Evolutionary conservation across 2,113 vertebrate genomes (phyloP).

Genomic region (Elanoides forficatus): DNA sequence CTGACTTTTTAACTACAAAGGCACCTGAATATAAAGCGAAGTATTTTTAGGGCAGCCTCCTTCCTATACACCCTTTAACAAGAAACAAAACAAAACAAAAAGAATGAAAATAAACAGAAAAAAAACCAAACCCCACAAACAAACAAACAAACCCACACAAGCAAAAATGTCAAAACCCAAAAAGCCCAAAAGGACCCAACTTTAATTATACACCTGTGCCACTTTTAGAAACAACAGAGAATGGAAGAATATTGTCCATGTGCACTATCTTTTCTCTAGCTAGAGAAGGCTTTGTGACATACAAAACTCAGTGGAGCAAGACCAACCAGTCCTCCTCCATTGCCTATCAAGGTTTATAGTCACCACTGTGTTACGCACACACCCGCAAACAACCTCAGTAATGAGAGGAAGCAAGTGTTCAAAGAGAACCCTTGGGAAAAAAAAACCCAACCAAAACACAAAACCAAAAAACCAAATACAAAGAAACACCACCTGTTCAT

Average conservation of each 20-base stretch:
- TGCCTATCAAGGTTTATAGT: neutral
- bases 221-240: neutral
- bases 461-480: neutral
- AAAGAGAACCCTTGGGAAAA: neutral
- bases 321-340: constrained; percentile 6
- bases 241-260: fast-evolving
- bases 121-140: neutral
- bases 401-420: neutral
- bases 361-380: neutral
- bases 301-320: neutral
- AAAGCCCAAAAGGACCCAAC: neutral
- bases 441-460: neutral
- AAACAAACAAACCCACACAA: neutral
- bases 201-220: neutral
- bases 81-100: neutral
- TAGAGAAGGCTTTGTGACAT: neutral
- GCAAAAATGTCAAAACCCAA: neutral
- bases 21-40: neutral
- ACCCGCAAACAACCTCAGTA: neutral
- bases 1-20: neutral
- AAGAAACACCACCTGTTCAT: neutral
- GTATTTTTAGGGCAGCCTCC: neutral
- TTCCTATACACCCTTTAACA: neutral
- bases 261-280: neutral
- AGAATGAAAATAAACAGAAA: neutral